phyloP scores from a whole-genome alignment of 2,888 invertebrate species.

The Brachyptera risi region DNA sequence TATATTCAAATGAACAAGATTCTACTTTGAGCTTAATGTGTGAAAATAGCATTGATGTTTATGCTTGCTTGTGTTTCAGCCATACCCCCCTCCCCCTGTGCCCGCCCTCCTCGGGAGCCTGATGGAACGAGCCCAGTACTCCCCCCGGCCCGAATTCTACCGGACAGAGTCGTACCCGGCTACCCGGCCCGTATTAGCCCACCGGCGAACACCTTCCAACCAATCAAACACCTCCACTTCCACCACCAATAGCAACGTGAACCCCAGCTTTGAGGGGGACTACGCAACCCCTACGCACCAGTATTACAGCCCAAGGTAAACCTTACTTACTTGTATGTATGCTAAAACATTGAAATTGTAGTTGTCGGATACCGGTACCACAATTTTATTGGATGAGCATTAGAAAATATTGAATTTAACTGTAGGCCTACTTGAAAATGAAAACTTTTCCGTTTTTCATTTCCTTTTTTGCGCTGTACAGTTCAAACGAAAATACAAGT shows the following conservation, averaged over 20 bases:
- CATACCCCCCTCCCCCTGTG: constrained; percentile 30
- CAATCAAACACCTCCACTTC: constrained; percentile 59
- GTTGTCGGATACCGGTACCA: too few relatives aligned
- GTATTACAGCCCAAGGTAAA: constrained; percentile 44
- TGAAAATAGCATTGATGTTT: too few relatives aligned
- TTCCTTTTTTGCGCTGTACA: too few relatives aligned
- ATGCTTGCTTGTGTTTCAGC: constrained; percentile 23
- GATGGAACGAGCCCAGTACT: constrained; percentile 8
- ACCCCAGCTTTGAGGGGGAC: constrained; percentile 58
- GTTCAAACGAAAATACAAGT: too few relatives aligned
- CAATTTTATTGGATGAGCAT: too few relatives aligned
- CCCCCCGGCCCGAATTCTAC: constrained; percentile 23
- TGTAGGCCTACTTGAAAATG: too few relatives aligned
- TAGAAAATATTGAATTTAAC: too few relatives aligned
- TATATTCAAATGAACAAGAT: too few relatives aligned
- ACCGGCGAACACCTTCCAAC: constrained; percentile 75
- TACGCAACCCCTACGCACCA: constrained; percentile 47
- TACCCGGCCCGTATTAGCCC: constrained; percentile 42
- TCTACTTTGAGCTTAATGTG: too few relatives aligned
- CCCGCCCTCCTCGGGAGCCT: constrained; percentile 27
- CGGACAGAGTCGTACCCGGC: constrained; percentile 23
- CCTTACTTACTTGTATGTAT: too few relatives aligned
- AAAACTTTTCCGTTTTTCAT: too few relatives aligned
- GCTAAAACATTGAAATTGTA: too few relatives aligned
- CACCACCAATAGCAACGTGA: constrained; percentile 55